Conservation (phyloP, 2,797 vertebrate genomes). For the Gymnoscopelus braueri region DNA sequence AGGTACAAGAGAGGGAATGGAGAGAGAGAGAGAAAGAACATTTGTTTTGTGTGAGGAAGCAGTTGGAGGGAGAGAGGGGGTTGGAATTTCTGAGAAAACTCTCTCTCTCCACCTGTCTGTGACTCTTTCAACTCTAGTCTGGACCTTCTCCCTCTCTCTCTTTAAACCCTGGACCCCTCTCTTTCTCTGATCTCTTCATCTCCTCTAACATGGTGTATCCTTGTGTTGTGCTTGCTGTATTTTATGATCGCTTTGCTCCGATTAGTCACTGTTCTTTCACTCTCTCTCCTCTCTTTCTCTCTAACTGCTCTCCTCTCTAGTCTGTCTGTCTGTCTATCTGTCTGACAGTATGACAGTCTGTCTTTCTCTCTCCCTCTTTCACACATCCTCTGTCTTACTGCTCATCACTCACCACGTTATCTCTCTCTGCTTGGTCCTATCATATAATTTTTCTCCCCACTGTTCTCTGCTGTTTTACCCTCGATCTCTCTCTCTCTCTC, state of each 20-base stretch:
- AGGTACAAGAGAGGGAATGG: slow-evolving; percentile 14
- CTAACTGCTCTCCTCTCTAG: slow-evolving; percentile 1
- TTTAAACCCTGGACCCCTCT: too few relatives aligned
- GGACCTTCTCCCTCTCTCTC: too few relatives aligned
- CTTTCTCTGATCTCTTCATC: too few relatives aligned
- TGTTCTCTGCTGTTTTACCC: not conserved
- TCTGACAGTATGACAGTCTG: too few relatives aligned
- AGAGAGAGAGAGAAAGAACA: slow-evolving; percentile 31
- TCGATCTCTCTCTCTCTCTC: too few relatives aligned
- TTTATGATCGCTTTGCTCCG: too few relatives aligned
- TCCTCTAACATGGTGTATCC: too few relatives aligned
- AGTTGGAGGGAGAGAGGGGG: slow-evolving; percentile 38
- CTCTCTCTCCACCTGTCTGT: not conserved
- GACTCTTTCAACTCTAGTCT: not conserved
- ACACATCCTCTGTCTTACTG: not conserved
- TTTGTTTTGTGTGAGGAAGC: not conserved
- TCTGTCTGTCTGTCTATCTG: too few relatives aligned
- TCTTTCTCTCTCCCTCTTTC: slow-evolving; percentile 16
- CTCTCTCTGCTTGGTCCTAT: too few relatives aligned
- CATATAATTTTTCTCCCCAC: too few relatives aligned
- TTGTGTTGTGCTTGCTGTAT: too few relatives aligned
- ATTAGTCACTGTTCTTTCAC: slow-evolving; percentile 40
- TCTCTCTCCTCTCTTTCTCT: slow-evolving; percentile 4
- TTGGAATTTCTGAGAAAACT: slow-evolving; percentile 31
- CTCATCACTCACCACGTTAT: not conserved